Conservation (phyloP, 2,888 invertebrate species). For the Ornithoptera alexandrae region DNA sequence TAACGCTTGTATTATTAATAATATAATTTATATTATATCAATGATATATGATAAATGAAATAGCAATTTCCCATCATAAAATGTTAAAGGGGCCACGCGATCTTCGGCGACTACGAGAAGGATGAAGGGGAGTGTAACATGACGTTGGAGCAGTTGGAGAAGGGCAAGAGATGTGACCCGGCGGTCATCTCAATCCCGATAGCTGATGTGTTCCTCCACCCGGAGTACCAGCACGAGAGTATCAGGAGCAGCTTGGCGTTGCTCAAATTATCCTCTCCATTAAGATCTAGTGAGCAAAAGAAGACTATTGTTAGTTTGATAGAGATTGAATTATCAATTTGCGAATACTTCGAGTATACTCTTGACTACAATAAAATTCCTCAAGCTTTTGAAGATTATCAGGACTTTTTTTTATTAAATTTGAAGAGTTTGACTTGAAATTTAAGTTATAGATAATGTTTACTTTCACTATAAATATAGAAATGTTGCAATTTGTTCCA, state of each 20-base stretch:
- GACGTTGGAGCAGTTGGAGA: conserved; percentile 42
- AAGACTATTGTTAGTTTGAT: neutral
- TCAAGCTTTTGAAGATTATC: too few relatives aligned
- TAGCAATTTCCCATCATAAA: neutral
- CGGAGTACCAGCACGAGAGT: conserved; percentile 60
- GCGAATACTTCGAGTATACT: too few relatives aligned
- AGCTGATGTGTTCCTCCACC: conserved; percentile 64
- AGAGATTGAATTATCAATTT: too few relatives aligned
- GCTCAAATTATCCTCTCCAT: conserved; percentile 49
- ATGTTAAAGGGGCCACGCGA: conserved; percentile 57
- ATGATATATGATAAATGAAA: too few relatives aligned
- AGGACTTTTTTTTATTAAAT: too few relatives aligned
- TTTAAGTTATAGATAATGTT: too few relatives aligned
- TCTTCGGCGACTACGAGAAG: conserved; percentile 65
- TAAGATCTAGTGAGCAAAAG: neutral
- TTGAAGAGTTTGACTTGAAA: too few relatives aligned
- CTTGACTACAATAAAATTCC: too few relatives aligned
- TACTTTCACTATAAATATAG: too few relatives aligned
- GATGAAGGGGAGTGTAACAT: conserved; percentile 60
- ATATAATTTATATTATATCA: too few relatives aligned
- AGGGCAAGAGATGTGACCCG: conserved; percentile 52
- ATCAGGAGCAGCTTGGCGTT: conserved; percentile 57
- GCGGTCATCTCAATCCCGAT: conserved; percentile 64
- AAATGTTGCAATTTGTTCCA: conserved; percentile 36
- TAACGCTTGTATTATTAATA: too few relatives aligned